Conservation (phyloP, 2,113 vertebrate species). For the Toxostoma redivivum region DNA sequence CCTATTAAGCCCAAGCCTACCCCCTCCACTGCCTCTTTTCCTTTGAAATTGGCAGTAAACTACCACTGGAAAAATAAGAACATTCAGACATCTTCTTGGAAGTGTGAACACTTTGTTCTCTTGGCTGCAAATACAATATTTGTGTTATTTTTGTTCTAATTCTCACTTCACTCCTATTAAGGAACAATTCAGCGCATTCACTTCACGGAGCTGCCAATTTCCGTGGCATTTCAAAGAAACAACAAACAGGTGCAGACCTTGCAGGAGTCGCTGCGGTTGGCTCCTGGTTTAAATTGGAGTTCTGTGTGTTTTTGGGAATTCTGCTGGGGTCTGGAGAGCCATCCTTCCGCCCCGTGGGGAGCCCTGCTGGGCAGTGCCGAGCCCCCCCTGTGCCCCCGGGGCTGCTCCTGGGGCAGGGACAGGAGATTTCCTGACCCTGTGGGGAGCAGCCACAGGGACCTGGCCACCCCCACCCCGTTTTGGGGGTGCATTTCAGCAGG, state of each 20-base stretch:
- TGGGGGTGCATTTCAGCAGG: not conserved
- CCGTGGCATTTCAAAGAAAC: not conserved
- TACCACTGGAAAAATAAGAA: not conserved
- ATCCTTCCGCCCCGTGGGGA: rapidly evolving
- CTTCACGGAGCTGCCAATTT: not conserved
- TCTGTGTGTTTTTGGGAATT: rapidly evolving
- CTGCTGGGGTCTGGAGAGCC: not conserved
- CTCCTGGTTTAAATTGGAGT: not conserved
- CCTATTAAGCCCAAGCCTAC: not conserved
- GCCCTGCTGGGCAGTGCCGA: rapidly evolving
- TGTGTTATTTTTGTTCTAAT: not conserved
- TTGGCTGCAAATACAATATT: not conserved
- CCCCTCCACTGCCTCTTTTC: not conserved
- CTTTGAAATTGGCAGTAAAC: not conserved
- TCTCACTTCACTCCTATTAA: not conserved
- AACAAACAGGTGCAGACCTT: not conserved
- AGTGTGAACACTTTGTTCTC: not conserved
- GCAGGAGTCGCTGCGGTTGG: not conserved
- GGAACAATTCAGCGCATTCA: not conserved
- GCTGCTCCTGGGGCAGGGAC: rapidly evolving
- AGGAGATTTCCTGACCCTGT: not conserved
- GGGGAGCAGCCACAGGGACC: not conserved
- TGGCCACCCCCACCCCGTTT: rapidly evolving
- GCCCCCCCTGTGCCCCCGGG: not conserved
- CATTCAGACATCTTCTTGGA: not conserved